phyloP scores from a whole-genome alignment of 2,113 vertebrate genomes.

The Dasyurus viverrinus region DNA sequence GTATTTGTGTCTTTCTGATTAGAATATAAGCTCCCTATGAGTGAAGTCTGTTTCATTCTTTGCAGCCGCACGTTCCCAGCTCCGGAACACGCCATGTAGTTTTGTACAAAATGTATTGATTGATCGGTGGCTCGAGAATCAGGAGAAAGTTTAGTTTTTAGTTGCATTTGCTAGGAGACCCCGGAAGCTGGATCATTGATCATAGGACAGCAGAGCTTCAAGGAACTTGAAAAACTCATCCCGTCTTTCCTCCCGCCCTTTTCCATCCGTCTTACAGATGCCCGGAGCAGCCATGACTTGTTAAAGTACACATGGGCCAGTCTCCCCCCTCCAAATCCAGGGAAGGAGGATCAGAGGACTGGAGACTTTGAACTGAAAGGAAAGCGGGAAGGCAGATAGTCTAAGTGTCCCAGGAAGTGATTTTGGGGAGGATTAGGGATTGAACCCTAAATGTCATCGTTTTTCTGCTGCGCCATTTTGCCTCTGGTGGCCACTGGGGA shows the following conservation, averaged over 20 bases:
- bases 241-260: not conserved
- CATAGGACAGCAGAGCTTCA: not conserved
- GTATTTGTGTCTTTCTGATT: not conserved
- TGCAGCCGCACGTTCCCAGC: not conserved
- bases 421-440: too few species aligned
- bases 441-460: not conserved
- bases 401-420: not conserved
- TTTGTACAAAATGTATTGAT: not conserved
- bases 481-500: slow-evolving; percentile 65
- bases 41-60: not conserved
- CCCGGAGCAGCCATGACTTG: not conserved
- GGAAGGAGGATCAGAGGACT: not conserved
- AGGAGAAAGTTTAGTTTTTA: not conserved
- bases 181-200: slow-evolving; percentile 48
- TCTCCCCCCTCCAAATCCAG: not conserved
- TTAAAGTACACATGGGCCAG: not conserved
- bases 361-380: not conserved
- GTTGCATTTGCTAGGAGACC: slow-evolving; percentile 71
- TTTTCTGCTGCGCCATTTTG: not conserved
- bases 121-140: not conserved
- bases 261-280: not conserved
- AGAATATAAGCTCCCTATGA: not conserved
- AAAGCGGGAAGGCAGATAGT: not conserved
- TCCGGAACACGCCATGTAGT: not conserved
- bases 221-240: not conserved